Evolutionary conservation across 2,797 vertebrate genomes (phyloP).

Genomic region (Parauchenoglanis ngamensis): DNA sequence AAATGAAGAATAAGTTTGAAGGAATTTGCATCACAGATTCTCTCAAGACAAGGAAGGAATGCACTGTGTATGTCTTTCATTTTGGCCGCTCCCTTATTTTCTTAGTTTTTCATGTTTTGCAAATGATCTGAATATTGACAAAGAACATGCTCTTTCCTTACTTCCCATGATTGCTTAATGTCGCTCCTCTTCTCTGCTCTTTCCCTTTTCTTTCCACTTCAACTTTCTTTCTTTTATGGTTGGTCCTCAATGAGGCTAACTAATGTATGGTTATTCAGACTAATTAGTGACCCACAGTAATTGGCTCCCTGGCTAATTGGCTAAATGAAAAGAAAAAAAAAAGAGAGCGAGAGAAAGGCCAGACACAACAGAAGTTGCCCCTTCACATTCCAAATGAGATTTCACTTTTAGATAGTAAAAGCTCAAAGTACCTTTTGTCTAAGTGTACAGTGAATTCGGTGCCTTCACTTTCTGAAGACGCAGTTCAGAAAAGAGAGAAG

Average conservation of each 20-base stretch:
- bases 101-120: constrained; percentile 15
- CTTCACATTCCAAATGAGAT: constrained; percentile 66
- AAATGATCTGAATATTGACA: constrained; percentile 19
- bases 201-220: constrained; percentile 46
- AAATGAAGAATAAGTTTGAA: background rate
- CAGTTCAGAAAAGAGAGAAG: constrained; percentile 2
- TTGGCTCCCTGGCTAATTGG: constrained; percentile 77
- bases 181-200: constrained; percentile 47
- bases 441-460: constrained; percentile 35
- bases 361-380: constrained; percentile 67
- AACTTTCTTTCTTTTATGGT: constrained; percentile 59
- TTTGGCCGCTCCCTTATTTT: background rate
- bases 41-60: constrained; percentile 25
- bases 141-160: constrained; percentile 23
- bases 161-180: background rate
- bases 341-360: constrained; percentile 65
- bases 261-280: constrained; percentile 71
- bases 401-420: constrained; percentile 53
- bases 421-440: constrained; percentile 38
- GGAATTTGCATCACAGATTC: background rate
- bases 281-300: constrained; percentile 76
- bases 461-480: constrained; percentile 44
- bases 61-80: background rate
- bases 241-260: constrained; percentile 57
- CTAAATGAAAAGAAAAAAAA: constrained; percentile 69